phyloP scores from a whole-genome alignment of 2,797 vertebrate genomes.

The Falco columbarius region DNA sequence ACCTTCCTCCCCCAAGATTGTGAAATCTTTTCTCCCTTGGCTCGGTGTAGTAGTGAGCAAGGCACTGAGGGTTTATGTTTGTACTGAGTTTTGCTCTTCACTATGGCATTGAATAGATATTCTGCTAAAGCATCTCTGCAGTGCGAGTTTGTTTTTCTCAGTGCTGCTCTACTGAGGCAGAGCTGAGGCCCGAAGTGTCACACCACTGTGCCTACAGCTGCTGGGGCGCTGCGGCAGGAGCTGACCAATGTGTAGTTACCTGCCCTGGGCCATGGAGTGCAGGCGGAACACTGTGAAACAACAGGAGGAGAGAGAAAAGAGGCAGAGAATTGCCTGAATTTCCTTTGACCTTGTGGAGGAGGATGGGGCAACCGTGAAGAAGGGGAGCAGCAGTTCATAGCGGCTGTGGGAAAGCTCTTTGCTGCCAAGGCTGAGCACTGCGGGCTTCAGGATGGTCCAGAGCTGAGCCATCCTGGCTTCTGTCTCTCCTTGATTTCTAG shows the following conservation, averaged over 20 bases:
- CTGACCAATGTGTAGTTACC: no score
- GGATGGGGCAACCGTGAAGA: rapidly evolving
- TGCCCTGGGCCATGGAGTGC: neutral
- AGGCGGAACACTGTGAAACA: neutral
- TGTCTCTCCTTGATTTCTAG: neutral
- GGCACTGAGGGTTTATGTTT: slow-evolving; percentile 21
- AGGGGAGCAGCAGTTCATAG: neutral
- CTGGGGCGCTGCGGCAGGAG: neutral
- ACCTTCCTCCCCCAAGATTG: neutral
- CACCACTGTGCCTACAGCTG: no score
- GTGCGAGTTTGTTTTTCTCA: neutral
- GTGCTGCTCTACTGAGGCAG: neutral
- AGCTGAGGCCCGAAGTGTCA: neutral
- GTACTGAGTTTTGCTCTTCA: slow-evolving; percentile 46
- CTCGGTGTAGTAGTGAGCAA: neutral
- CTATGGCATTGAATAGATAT: slow-evolving; percentile 51
- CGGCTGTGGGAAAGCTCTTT: neutral
- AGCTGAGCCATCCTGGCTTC: neutral
- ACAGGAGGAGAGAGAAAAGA: no score
- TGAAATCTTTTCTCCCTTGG: neutral
- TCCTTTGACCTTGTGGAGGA: neutral
- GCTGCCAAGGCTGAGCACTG: neutral
- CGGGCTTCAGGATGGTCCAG: neutral
- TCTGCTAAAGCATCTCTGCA: slow-evolving; percentile 34
- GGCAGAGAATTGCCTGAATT: neutral